These are phyloP conservation scores for Ips typographus DNA, from an alignment of 1,140 invertebrate species.

Conservation along the genomic window DNA sequence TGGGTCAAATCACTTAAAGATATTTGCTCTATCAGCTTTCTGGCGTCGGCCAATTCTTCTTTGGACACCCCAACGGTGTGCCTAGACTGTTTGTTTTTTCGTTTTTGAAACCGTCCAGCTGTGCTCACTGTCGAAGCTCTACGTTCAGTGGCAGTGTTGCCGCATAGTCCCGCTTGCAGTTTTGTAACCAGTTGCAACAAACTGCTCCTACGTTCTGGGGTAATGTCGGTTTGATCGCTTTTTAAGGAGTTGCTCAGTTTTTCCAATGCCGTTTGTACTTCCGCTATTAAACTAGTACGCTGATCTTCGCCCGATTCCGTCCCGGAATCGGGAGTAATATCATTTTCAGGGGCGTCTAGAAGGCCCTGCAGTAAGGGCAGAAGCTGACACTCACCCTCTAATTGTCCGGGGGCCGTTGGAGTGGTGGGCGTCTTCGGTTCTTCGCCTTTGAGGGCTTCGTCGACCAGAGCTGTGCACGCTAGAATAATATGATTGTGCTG, in stretches of 20 bases:
- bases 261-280: conserved; percentile 76
- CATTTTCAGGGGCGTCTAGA: conserved; percentile 44
- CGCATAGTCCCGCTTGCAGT: conserved; percentile 65
- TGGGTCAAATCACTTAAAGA: conserved; percentile 50
- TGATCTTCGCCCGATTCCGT: conserved; percentile 69
- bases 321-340: conserved; percentile 58
- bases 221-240: conserved; percentile 55
- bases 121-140: conserved; percentile 43
- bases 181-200: conserved; percentile 73
- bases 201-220: conserved; percentile 60
- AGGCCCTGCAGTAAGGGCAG: conserved; percentile 62
- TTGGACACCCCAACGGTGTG: conserved; percentile 80
- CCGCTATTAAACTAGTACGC: conserved; percentile 64
- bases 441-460: conserved; percentile 55
- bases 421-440: conserved; percentile 47
- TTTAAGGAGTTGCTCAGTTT: conserved; percentile 72
- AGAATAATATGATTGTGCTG: conserved; percentile 28
- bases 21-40: conserved; percentile 70
- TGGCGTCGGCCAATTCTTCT: conserved; percentile 74
- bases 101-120: conserved; percentile 42
- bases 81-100: conserved; percentile 59
- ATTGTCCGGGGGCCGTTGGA: conserved; percentile 46
- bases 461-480: conserved; percentile 63
- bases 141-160: conserved; percentile 14
- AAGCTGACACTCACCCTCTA: conserved; percentile 60